These are phyloP conservation scores for Polia nebulosa DNA, from an alignment of 2,888 invertebrate species.

Conservation along the genomic window DNA sequence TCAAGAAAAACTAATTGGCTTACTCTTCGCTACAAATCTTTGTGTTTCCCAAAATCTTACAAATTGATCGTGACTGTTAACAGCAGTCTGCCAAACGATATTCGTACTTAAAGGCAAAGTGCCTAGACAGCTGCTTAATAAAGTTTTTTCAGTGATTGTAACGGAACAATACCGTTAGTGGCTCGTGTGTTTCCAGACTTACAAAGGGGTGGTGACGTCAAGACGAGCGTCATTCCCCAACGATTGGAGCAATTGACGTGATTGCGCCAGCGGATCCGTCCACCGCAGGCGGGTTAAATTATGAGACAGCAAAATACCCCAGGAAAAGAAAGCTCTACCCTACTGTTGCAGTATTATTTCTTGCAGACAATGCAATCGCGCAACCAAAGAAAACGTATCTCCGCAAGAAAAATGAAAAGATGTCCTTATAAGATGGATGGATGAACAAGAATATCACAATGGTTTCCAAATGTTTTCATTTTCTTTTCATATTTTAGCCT, in stretches of 20 bases:
- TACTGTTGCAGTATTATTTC: constrained; percentile 35
- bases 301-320: constrained; percentile 44
- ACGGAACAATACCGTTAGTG: constrained; percentile 81
- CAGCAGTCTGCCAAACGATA: constrained; percentile 24
- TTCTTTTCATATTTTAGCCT: constrained; percentile 21
- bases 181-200: constrained; percentile 76
- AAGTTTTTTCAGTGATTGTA: constrained; percentile 65
- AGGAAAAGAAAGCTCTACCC: constrained; percentile 44
- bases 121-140: constrained; percentile 44
- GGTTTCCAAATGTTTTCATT: constrained; percentile 46
- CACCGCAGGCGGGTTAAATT: constrained; percentile 54
- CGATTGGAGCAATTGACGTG: constrained; percentile 88
- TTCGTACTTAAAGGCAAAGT: constrained; percentile 32
- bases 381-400: constrained; percentile 20
- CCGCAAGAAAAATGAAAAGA: constrained; percentile 34
- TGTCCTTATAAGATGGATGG: constrained; percentile 24
- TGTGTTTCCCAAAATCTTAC: constrained; percentile 9
- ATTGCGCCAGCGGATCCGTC: constrained; percentile 75
- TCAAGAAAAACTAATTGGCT: constrained; percentile 15
- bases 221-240: constrained; percentile 81
- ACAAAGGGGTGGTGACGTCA: constrained; percentile 87
- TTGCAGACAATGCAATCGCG: constrained; percentile 41
- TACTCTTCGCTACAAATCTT: constrained; percentile 7
- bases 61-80: constrained; percentile 14
- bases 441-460: constrained; percentile 37